phyloP scores from a whole-genome alignment of 2,888 invertebrate species.

The Hemaris fuciformis region DNA sequence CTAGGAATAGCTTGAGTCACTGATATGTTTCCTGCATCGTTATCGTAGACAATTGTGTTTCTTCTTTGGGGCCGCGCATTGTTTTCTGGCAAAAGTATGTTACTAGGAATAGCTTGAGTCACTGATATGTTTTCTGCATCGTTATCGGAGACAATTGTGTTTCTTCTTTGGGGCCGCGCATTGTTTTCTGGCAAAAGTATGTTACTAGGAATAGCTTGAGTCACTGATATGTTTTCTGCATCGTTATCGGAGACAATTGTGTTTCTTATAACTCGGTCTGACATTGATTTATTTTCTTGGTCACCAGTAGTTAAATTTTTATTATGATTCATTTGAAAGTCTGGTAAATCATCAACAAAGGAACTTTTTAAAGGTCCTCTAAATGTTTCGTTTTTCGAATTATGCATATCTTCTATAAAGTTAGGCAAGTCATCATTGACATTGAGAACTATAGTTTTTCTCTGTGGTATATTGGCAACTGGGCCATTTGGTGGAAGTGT shows the following conservation, averaged over 20 bases:
- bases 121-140: no score
- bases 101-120: no score
- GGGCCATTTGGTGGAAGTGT: conserved; percentile 28
- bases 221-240: conserved; percentile 32
- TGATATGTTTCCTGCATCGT: conserved; percentile 30
- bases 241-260: conserved; percentile 29
- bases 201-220: conserved; percentile 30
- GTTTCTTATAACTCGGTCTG: conserved; percentile 14
- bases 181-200: conserved; percentile 20
- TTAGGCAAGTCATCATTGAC: conserved; percentile 62
- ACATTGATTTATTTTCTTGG: conserved; percentile 7
- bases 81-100: no score
- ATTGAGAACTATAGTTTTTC: conserved; percentile 60
- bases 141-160: no score
- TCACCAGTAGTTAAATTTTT: background rate
- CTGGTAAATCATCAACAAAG: background rate
- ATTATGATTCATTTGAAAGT: background rate
- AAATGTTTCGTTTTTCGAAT: conserved; percentile 16
- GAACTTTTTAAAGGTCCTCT: background rate
- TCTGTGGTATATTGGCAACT: conserved; percentile 32
- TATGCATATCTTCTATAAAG: conserved; percentile 37
- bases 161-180: no score
- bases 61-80: no score
- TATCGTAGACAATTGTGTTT: conserved; percentile 27
- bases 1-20: conserved; percentile 31